phyloP scores from a whole-genome alignment of 2,888 invertebrate species.

The Nematopogon swammerdamellus region DNA sequence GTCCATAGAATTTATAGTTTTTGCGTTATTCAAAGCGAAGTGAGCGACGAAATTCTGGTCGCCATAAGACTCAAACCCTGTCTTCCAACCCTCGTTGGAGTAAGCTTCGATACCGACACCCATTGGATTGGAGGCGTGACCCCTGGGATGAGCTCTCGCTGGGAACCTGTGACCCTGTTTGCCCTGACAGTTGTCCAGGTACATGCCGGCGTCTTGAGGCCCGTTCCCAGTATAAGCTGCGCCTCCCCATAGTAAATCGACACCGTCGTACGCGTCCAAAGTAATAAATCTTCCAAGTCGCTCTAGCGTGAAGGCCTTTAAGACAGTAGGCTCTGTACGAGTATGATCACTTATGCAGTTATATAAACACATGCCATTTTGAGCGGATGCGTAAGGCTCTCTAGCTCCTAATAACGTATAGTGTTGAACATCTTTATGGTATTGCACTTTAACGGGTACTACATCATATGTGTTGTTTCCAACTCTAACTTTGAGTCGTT shows the following conservation, averaged over 20 bases:
- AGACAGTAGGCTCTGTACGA: neutral
- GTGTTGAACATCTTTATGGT: neutral
- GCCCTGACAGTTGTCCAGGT: neutral
- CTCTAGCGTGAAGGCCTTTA: neutral
- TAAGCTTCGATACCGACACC: neutral
- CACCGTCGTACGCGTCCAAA: neutral
- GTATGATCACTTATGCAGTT: neutral
- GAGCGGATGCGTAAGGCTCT: neutral
- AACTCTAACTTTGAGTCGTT: neutral
- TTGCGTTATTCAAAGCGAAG: neutral
- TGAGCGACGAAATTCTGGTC: neutral
- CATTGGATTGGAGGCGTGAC: neutral
- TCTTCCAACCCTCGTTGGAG: neutral
- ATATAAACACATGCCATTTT: neutral
- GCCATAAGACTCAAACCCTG: neutral
- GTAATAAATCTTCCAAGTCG: too few species aligned
- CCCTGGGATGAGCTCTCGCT: neutral
- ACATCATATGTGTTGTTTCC: neutral
- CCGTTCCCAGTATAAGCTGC: neutral
- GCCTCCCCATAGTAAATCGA: neutral
- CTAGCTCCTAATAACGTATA: neutral
- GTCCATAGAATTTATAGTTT: neutral
- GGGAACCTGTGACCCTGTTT: neutral
- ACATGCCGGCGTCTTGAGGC: neutral
- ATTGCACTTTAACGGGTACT: neutral